Evolutionary conservation across 2,113 vertebrate genomes (phyloP).

Genomic region (Prunella himalayana): DNA sequence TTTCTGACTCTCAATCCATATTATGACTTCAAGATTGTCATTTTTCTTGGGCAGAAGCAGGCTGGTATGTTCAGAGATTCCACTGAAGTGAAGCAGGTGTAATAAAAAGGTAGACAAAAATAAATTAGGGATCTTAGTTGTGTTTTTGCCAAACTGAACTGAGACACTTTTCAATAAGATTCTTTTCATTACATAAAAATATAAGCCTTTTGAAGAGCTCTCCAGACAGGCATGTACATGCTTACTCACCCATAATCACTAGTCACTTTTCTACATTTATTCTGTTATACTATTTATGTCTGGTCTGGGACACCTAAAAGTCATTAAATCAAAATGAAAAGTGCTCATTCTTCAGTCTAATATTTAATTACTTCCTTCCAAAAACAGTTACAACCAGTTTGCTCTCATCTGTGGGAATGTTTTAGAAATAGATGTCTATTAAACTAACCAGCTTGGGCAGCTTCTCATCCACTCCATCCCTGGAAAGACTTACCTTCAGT

Average conservation of each 20-base stretch:
- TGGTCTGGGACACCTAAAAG: not conserved
- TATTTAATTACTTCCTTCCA: conserved; percentile 7
- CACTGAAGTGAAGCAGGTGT: not conserved
- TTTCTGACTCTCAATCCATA: not conserved
- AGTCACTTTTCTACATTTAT: not conserved
- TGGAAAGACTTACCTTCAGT: not conserved
- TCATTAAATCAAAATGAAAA: not conserved
- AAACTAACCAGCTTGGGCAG: not conserved
- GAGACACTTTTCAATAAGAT: not conserved
- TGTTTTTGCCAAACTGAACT: not conserved
- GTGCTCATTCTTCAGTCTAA: not conserved
- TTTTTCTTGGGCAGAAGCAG: not conserved
- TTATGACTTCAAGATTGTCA: not conserved
- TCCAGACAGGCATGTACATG: not conserved
- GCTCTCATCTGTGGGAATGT: not conserved
- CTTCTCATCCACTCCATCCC: not conserved
- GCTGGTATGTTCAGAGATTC: not conserved
- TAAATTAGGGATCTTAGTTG: not conserved
- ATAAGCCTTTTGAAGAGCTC: not conserved
- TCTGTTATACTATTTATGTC: not conserved
- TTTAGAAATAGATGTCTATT: not conserved
- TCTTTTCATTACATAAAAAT: not conserved
- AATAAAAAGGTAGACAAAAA: not conserved
- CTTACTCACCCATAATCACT: not conserved
- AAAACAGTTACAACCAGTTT: not conserved